Base-by-base conservation (phyloP, 2,888 invertebrate genomes). In the Thecocarcelia acutangulata region DNA sequence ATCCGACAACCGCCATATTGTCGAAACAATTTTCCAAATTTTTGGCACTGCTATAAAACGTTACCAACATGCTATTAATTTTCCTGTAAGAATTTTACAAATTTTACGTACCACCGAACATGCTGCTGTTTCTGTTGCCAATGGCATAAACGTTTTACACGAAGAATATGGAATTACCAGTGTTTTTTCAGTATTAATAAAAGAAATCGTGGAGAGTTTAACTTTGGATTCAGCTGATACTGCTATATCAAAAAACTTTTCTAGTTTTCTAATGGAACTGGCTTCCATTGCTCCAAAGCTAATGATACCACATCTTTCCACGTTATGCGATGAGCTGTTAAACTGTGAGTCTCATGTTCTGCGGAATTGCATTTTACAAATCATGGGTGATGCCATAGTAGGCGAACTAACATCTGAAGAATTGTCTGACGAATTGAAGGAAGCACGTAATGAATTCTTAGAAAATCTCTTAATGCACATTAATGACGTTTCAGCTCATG, bases 401-500 rank as follows among this genome's bases (percentile, higher is more conserved):
- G 92, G 93, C 59, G 94, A 95, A 85, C 91, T 97, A 4, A 94
- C 94, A 9, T 94, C 94, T 37, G 96, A 96, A 85, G 93, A 94
- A 1, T 91, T 97, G 33, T 91, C 93, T 19, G 93, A 94, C 40
- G 94, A 94, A 79, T 92, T 94, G 85, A 94, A 94, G 84, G 91
- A 92, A 54, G 93, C 93, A 56, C 92, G 97, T 2, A 96, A 97
- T 88, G 94, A 95, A 85, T 95, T 97, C 86, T 92, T 98, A 3
- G 94, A 95, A 70, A 93, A 94, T 87, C 90, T 98, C 15, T 92
- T 94, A 86, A 95, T 96, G 48, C 98, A 98, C 88, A 93, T 97
- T 69, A 93, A 94, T 84, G 98, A 99, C 88, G 90, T 93, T 3
- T 94, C 97, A 59, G 96, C 97, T 0, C 95, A 95, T 87, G 97